Percentiles rank a stretch among this genome's conserved stretches.
phyloP scores from a whole-genome alignment of 2,113 vertebrate genomes.

The Corydoras sp. region DNA sequence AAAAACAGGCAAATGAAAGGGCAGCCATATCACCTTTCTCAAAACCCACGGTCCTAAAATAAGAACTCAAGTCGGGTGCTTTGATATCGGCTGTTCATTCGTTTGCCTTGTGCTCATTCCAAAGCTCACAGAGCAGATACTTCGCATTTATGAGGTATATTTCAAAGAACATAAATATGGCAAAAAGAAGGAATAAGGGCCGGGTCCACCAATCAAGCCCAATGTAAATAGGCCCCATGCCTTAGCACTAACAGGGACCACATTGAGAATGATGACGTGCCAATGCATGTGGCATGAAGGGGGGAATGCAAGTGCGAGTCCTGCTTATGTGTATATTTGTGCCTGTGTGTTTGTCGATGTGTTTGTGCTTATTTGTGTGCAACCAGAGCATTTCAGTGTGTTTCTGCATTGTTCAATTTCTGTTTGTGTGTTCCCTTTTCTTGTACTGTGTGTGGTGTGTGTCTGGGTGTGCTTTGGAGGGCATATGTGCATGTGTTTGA shows the following conservation, averaged over 20 bases:
- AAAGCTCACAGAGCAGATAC: slow-evolving; percentile 36
- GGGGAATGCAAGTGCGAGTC: slow-evolving; percentile 1
- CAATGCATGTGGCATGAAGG: slow-evolving; percentile 34
- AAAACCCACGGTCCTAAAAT: slow-evolving; percentile 25
- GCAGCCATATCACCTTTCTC: slow-evolving; percentile 32
- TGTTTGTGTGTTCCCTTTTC: neutral
- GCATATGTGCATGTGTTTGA: slow-evolving; percentile 5
- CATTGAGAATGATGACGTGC: slow-evolving; percentile 35
- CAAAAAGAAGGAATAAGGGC: neutral
- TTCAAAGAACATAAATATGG: slow-evolving; percentile 37
- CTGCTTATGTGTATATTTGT: slow-evolving; percentile 27
- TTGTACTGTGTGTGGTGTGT: neutral
- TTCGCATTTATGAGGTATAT: slow-evolving; percentile 38
- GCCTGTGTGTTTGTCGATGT: slow-evolving; percentile 21
- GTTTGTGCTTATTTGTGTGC: slow-evolving; percentile 37
- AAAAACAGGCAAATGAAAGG: slow-evolving; percentile 34
- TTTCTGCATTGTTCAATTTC: slow-evolving; percentile 8
- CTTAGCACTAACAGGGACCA: slow-evolving; percentile 35
- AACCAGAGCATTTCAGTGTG: slow-evolving; percentile 32
- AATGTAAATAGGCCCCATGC: slow-evolving; percentile 37
- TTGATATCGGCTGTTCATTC: slow-evolving; percentile 34
- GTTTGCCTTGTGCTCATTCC: slow-evolving; percentile 23
- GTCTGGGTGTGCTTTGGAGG: neutral
- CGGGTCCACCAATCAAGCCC: slow-evolving; percentile 3
- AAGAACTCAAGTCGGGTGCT: slow-evolving; percentile 23